Evolutionary conservation across 2,113 vertebrate species (phyloP).

Genomic region (Gila orcuttii): DNA sequence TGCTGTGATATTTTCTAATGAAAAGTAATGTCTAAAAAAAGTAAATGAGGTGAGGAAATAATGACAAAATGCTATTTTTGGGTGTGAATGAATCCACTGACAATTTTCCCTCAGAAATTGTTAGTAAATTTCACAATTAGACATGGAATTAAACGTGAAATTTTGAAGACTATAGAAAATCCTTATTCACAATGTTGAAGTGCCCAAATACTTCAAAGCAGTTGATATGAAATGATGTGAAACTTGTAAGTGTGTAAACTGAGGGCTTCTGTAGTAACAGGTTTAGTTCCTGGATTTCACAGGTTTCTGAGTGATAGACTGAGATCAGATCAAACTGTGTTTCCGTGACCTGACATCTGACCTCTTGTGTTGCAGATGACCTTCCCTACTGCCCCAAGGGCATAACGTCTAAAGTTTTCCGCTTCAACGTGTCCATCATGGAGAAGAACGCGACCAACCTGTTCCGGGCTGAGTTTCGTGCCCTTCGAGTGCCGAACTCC

Average conservation of each 20-base stretch:
- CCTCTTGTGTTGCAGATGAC: constrained; percentile 82
- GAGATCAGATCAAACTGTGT: not conserved
- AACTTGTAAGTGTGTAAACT: not conserved
- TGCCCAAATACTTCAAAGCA: not conserved
- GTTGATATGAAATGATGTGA: not conserved
- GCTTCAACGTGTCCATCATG: constrained; percentile 93
- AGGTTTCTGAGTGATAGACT: not conserved
- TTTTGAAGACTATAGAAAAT: too few relatives aligned
- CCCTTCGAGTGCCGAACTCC: constrained; percentile 86
- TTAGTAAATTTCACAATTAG: not conserved
- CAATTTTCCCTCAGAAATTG: not conserved
- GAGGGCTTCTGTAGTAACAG: not conserved
- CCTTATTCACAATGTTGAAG: not conserved
- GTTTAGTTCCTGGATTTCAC: not conserved
- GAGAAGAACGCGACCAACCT: constrained; percentile 96
- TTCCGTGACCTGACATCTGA: constrained; percentile 46
- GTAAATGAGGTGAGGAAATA: not conserved
- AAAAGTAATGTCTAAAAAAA: too few relatives aligned
- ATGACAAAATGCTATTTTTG: not conserved
- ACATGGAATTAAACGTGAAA: not conserved
- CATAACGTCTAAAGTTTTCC: constrained; percentile 92
- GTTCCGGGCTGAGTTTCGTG: constrained; percentile 94
- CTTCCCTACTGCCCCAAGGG: constrained; percentile 88
- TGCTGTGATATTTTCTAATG: not conserved
- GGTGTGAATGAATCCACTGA: not conserved